Evolutionary conservation across 2,797 vertebrate species (phyloP), one percentile per base, ranked within the genome.

Genomic region (Muraenolepis orangiensis): DNA sequence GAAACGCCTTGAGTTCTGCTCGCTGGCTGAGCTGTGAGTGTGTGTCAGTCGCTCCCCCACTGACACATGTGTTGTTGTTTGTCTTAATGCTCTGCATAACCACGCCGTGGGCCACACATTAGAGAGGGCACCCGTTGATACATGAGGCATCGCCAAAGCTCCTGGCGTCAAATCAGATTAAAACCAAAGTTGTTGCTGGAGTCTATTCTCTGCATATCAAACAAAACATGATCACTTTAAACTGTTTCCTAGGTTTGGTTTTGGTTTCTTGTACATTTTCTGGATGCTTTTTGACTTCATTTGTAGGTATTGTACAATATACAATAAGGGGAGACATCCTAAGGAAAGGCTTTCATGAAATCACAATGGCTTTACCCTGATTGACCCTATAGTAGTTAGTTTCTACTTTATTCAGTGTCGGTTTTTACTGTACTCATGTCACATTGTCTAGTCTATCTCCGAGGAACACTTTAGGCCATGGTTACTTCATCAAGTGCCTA

Each of bases 21-120:
- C 26, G 57, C 57, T 64, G 57, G 57, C 57, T 64, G 57, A 64
- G 57, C 23, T 64, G 57, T 64, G 57, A 64, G n/a, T 64, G 57
- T 64, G 11, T 64, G 57, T 26, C 23, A 26, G 57, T 64, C 11
- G 57, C 57, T 64, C n/a, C n/a, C n/a, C n/a, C n/a, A n/a, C n/a
- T n/a, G n/a, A n/a, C n/a, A n/a, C n/a, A n/a, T n/a, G n/a, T n/a
- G n/a, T n/a, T n/a, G n/a, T n/a, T 64, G 57, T 64, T 64, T 64
- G 57, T 64, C 57, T 64, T 64, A 64, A 26, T 64, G 23, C 57
- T 64, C n/a, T 64, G 57, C 57, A 26, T 2, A 64, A 57, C 51
- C n/a, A 23, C 7, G 57, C n/a, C 57, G 8, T 64, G 23, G 57
- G 57, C 8, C 23, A 26, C n/a, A 64, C 57, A 26, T 64, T 64